These are phyloP conservation scores for Brachionus koreanus DNA, from an alignment of 1,140 invertebrate genomes.

Conservation along the genomic window DNA sequence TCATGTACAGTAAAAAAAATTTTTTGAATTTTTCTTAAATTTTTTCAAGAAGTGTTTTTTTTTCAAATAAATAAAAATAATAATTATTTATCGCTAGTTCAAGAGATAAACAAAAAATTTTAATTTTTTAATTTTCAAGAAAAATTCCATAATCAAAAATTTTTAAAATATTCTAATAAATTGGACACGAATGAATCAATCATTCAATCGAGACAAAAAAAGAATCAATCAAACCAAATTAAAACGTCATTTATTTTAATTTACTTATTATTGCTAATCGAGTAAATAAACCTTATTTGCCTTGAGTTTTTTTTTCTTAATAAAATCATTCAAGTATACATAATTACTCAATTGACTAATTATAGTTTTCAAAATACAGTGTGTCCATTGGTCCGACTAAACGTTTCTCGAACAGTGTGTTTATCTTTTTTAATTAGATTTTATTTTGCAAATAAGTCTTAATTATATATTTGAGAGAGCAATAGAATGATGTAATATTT, in stretches of 20 bases:
- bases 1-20: too few species aligned
- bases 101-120: too few species aligned
- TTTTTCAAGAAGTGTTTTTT: too few species aligned
- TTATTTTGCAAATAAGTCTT: slow-evolving; percentile 4
- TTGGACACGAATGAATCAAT: not conserved
- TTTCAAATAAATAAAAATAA: too few species aligned
- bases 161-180: not conserved
- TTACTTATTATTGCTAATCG: not conserved
- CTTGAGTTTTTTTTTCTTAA: not conserved
- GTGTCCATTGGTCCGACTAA: not conserved
- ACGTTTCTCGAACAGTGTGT: slow-evolving; percentile 4
- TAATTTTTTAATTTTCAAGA: too few species aligned
- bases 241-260: slow-evolving; percentile 4
- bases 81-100: too few species aligned
- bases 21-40: too few species aligned
- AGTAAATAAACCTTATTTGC: slow-evolving; percentile 17
- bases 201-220: not conserved
- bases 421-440: slow-evolving; percentile 32
- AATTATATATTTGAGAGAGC: slow-evolving; percentile 20
- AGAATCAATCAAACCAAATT: not conserved
- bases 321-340: slow-evolving; percentile 25
- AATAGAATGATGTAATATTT: not conserved
- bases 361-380: not conserved
- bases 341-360: slow-evolving; percentile 4
- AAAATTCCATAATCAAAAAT: too few species aligned